Conservation (phyloP, 2,113 vertebrate genomes). For the Anolis sagrei region DNA sequence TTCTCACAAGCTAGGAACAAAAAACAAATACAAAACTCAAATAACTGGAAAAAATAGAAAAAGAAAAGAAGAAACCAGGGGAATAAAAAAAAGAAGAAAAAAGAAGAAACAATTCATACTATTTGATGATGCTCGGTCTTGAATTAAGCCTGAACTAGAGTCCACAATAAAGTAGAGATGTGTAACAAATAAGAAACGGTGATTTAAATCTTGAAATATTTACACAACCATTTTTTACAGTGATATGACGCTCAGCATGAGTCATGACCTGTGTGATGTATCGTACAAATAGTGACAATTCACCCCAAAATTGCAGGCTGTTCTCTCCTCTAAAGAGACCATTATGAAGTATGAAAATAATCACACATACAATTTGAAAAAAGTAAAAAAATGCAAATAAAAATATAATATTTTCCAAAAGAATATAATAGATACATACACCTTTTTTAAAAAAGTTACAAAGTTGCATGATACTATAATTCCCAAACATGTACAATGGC, state of each 20-base stretch:
- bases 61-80: constrained; percentile 67
- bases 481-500: constrained; percentile 81
- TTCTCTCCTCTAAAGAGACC: constrained; percentile 64
- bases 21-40: constrained; percentile 78
- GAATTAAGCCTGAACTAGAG: constrained; percentile 63
- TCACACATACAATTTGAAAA: constrained; percentile 78
- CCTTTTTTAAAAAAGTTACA: constrained; percentile 75
- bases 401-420: constrained; percentile 83
- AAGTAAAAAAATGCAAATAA: constrained; percentile 84
- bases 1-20: constrained; percentile 83
- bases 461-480: constrained; percentile 70
- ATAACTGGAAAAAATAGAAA: constrained; percentile 69
- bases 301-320: constrained; percentile 65
- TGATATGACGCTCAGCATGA: constrained; percentile 67
- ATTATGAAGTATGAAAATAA: constrained; percentile 80
- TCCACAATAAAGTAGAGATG: constrained; percentile 70
- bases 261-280: constrained; percentile 59
- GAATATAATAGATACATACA: constrained; percentile 81
- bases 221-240: constrained; percentile 71
- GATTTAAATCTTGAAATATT: constrained; percentile 70
- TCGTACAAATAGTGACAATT: constrained; percentile 61
- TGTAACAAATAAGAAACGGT: constrained; percentile 66
- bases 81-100: constrained; percentile 49
- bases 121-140: constrained; percentile 50
- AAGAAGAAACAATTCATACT: constrained; percentile 66